Evolutionary conservation across 2,797 vertebrate species (phyloP), one percentile per base, ranked within the genome.

Genomic region (Leptoclinus maculatus): DNA sequence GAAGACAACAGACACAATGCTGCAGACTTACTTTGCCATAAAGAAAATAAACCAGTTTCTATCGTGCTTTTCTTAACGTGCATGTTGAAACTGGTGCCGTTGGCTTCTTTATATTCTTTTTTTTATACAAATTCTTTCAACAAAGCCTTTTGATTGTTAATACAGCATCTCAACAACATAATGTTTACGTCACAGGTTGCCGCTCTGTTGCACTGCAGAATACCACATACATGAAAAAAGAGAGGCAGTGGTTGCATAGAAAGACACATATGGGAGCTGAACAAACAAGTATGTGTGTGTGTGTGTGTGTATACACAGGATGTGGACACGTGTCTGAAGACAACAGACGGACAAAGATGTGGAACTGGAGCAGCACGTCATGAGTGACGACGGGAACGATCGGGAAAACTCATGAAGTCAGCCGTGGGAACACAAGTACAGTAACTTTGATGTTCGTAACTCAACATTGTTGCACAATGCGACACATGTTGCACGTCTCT

Each of bases 231-330:
- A 51, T 7, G 16, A 58, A 25, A 47, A 56, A 41, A 56, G 29
- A 34, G 1, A 1, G 12, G 12, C 21, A 34, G 11, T 7, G 57
- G 6, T 7, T 34, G 34, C 49, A 60, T 1, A 68, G 3, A 45
- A 25, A 62, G 25, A 9, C 14, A 38, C 45, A 63, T 23, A 23
- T 27, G 56, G 71, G 45, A 79, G 86, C 86, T 72, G 51, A 89
- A 77, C 32, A 79, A 29, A 58, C 25, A 67, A 47, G 45, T 21
- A 19, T 21, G 45, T 47, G 45, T 27, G 27, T 32, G 27, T 27
- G 27, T 27, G 21, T 25, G 0, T 10, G n/a, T 9, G 47, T 34
- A 17, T n/a, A n/a, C 7, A 39, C 54, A 58, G 4, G 23, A 25
- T 2, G 23, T 72, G n/a, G 17, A 51, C 16, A 36, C 27, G n/a